Percentiles rank a stretch among this genome's conserved stretches.
These are phyloP conservation scores for Amphipoea lucens DNA, from an alignment of 2,888 invertebrate species.

Conservation along the genomic window DNA sequence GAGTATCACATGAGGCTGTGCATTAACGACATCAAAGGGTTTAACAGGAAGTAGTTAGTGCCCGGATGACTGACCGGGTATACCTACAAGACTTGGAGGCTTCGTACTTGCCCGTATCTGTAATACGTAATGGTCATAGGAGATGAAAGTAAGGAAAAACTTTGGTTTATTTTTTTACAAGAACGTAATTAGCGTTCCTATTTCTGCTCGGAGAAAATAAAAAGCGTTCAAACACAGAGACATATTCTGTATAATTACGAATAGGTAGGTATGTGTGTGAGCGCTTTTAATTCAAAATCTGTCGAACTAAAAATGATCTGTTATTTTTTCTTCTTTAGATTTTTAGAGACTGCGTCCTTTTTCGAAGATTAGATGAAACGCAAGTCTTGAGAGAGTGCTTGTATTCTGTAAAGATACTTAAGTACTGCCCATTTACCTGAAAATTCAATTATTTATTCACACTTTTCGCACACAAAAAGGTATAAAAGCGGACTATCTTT, in stretches of 20 bases:
- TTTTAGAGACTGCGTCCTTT: not conserved
- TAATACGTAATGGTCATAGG: not conserved
- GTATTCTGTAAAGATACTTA: not conserved
- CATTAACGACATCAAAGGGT: conserved; percentile 50
- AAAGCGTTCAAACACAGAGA: too few species aligned
- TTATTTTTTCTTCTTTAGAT: not conserved
- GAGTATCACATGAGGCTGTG: conserved; percentile 29
- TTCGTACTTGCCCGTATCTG: conserved; percentile 16
- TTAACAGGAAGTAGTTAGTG: conserved; percentile 50
- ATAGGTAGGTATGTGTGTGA: not conserved
- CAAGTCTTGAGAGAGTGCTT: not conserved
- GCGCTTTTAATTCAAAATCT: not conserved
- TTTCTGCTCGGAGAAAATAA: not conserved
- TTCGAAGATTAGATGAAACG: not conserved
- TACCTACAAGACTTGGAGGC: conserved; percentile 25
- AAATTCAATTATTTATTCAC: not conserved
- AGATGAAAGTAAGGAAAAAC: not conserved
- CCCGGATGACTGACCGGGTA: conserved; percentile 34
- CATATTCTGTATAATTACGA: not conserved
- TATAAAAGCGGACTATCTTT: not conserved
- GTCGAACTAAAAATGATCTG: not conserved
- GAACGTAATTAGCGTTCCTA: too few species aligned
- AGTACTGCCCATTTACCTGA: too few species aligned
- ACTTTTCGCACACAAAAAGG: not conserved
- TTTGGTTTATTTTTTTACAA: not conserved